Percentiles rank a stretch among this genome's conserved stretches.
These are phyloP conservation scores for Caenorhabditis japonica DNA, from an alignment of 2,888 invertebrate species.

Conservation along the genomic window DNA sequence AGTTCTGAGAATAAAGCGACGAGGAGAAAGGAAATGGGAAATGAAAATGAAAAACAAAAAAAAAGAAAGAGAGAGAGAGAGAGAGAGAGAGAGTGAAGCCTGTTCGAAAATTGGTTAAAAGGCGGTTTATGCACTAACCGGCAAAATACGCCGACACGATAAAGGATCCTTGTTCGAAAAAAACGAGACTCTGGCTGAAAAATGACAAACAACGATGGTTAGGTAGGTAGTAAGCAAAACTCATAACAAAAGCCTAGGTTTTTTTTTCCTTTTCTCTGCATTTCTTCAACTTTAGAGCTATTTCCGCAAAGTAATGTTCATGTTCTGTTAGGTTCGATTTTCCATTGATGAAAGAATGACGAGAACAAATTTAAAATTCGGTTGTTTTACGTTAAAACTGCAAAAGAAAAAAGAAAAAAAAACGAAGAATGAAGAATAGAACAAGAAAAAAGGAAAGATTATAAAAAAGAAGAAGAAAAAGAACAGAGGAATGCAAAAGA, in stretches of 20 bases:
- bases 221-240: conserved; percentile 32
- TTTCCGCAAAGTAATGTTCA: no score
- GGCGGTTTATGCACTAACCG: no score
- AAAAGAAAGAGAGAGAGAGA: background rate
- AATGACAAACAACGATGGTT: conserved; percentile 30
- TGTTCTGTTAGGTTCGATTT: background rate
- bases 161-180: no score
- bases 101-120: no score
- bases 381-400: no score
- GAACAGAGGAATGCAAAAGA: conserved; percentile 6
- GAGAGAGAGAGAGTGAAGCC: no score
- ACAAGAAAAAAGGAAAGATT: no score
- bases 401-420: no score
- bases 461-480: conserved; percentile 6
- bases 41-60: conserved; percentile 14
- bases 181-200: background rate
- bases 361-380: background rate
- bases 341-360: conserved; percentile 1
- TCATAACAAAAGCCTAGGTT: conserved; percentile 30
- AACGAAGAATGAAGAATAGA: no score
- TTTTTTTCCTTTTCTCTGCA: conserved; percentile 1
- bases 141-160: no score
- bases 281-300: conserved; percentile 10
- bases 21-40: no score
- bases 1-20: conserved; percentile 8